Base-by-base conservation (phyloP, 2,797 vertebrate species). In the Poeciliopsis gracilis region DNA sequence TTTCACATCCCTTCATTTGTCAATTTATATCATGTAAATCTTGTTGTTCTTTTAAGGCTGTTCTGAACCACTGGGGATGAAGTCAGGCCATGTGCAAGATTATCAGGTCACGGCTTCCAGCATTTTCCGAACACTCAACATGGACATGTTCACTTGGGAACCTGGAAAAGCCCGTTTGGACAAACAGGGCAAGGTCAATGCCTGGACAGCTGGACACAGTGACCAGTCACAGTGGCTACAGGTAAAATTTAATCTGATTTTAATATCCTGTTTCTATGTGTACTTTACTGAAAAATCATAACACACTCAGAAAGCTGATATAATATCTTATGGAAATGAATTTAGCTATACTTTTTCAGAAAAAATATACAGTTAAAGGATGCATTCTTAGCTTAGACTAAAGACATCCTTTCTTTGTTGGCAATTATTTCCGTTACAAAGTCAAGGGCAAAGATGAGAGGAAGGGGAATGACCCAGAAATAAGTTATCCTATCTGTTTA, bases 81-180 rank as follows among this genome's bases (percentile, higher is more conserved):
- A 99, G 91, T 98, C 98, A 1, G 98, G 98, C 80, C 97, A 99
- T 20, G 95, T 99, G 86, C 98, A 99, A 91, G 98, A 99, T 92
- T 98, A 97, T 90, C 98, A 99, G 93, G 96, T 99, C 89, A 97
- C 95, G 2, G 98, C 97, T 72, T 99, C 98, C 75, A 99, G 98
- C 84, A 92, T 98, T 93, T 99, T 99, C 95, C 95, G 97, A 80
- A 99, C 98, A 0, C 97, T 99, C 91, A 99, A 99, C 94, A 99
- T 99, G 98, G 98, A 99, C 91, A 99, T 99, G 97, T 99, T 99
- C 18, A 95, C 98, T n/a, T 99, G 98, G 98, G 98, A 99, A 91
- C 97, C 98, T 20, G 95, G 98, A 66, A 99, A 99, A 93, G 97
- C 98, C 75, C 95, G 98, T 0, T 93, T 99, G 92, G 98, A 99